Base-by-base conservation (phyloP, 2,888 invertebrate genomes). In the Torymus tubicola region DNA sequence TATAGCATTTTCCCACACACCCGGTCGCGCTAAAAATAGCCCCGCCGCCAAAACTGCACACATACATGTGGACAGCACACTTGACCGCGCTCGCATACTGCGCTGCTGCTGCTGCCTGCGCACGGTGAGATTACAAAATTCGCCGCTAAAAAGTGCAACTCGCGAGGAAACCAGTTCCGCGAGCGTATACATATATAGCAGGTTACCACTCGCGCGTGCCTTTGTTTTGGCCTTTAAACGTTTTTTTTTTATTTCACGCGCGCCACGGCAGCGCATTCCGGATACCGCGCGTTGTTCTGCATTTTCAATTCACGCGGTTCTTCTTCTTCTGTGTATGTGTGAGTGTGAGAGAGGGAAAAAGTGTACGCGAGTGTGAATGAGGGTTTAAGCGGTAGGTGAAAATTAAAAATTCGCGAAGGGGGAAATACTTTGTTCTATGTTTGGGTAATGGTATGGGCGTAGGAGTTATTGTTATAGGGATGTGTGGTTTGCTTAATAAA, bases 51-150 rank as follows among this genome's bases (percentile, higher is more conserved):
- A 31, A 31, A 31, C 31, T 18, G 52, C 14, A 13, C 57, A 16
- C 31, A 55, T 10, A n/a, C 31, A 21, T 11, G 16, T 16, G 4
- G 55, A 12, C 57, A 16, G 31, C 50, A n/a, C 55, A 24, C n/a
- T 69, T 16, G 50, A 3, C 57, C 31, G 31, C 57, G 16, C 16
- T n/a, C n/a, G n/a, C n/a, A n/a, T n/a, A n/a, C n/a, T n/a, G 16
- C 31, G 16, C 5, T 24, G 18, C 16, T 13, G 12, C 10, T n/a
- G n/a, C n/a, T n/a, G n/a, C n/a, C n/a, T n/a, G n/a, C n/a, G n/a
- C 21, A 55, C 31, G 31, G 31, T 8, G 24, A 31, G 63, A 72
- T 72, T 72, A 72, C 72, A 63, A 72, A 72, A 72, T 72, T 63
- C 61, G 13, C n/a, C 11, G 52, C 63, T 21, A 52, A 72, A 72